Evolutionary conservation across 2,888 invertebrate species (phyloP).

Genomic region (Rotaria magnacalcarata): DNA sequence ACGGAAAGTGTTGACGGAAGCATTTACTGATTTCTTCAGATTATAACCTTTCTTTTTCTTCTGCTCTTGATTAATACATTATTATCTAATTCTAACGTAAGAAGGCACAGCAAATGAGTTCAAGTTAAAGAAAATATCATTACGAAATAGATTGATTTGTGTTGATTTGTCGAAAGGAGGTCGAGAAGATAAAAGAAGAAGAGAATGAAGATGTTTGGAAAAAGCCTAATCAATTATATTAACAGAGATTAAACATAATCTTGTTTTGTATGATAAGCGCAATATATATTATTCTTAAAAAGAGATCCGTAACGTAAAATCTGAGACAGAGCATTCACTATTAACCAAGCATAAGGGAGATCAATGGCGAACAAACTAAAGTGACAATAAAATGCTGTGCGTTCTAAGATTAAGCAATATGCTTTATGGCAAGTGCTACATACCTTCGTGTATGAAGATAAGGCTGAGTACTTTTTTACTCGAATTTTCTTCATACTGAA

Average conservation of each 20-base stretch:
- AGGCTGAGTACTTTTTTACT: too few species aligned
- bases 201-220: not conserved
- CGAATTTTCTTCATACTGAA: too few species aligned
- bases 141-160: not conserved
- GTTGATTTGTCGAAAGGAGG: constrained; percentile 31
- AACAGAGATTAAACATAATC: not conserved
- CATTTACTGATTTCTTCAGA: not conserved
- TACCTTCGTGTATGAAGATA: too few species aligned
- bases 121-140: not conserved
- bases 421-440: not conserved
- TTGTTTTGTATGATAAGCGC: not conserved
- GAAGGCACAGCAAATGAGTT: not conserved
- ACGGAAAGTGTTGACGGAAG: not conserved
- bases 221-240: not conserved
- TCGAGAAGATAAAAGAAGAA: not conserved
- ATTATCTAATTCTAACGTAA: not conserved
- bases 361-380: not conserved
- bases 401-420: not conserved
- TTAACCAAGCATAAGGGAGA: not conserved
- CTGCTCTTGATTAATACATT: not conserved
- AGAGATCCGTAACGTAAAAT: not conserved
- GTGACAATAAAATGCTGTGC: not conserved
- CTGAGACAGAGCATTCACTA: not conserved
- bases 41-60: too few species aligned
- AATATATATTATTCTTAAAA: not conserved